phyloP scores from a whole-genome alignment of 2,797 vertebrate genomes.

The Xiphorhynchus erythropygius region DNA sequence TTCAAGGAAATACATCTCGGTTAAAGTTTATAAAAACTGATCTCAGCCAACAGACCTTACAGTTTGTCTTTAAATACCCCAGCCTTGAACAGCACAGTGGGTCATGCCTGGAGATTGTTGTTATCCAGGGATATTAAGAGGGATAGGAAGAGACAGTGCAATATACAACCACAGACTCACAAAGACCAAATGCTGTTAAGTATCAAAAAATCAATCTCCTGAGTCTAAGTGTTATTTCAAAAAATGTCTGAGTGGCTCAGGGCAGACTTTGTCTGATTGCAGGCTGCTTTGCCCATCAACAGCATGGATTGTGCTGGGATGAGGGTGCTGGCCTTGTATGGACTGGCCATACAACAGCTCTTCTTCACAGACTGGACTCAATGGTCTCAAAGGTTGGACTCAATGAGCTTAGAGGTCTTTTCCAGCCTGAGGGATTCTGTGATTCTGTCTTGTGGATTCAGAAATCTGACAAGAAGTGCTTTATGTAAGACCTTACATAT shows the following conservation, averaged over 20 bases:
- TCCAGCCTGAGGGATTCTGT: neutral
- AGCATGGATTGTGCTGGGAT: neutral
- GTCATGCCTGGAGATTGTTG: neutral
- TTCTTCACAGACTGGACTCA: rapidly evolving
- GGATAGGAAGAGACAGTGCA: neutral
- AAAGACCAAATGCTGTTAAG: neutral
- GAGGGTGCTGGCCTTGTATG: rapidly evolving
- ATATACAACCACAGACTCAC: neutral
- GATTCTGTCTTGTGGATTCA: neutral
- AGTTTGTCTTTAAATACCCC: neutral
- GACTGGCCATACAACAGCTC: neutral
- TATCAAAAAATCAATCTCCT: neutral
- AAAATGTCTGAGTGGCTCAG: neutral
- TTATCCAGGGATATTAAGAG: neutral
- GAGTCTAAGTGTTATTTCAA: neutral
- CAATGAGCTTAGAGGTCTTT: rapidly evolving
- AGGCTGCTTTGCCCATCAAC: neutral
- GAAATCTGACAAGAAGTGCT: neutral
- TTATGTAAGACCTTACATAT: neutral
- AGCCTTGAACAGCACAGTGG: neutral
- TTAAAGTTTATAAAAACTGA: neutral
- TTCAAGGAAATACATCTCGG: neutral
- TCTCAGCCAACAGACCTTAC: neutral
- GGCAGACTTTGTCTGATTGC: neutral
- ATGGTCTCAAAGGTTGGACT: neutral